Conservation (phyloP, 2,797 vertebrate genomes). For the Xiphorhynchus erythropygius region DNA sequence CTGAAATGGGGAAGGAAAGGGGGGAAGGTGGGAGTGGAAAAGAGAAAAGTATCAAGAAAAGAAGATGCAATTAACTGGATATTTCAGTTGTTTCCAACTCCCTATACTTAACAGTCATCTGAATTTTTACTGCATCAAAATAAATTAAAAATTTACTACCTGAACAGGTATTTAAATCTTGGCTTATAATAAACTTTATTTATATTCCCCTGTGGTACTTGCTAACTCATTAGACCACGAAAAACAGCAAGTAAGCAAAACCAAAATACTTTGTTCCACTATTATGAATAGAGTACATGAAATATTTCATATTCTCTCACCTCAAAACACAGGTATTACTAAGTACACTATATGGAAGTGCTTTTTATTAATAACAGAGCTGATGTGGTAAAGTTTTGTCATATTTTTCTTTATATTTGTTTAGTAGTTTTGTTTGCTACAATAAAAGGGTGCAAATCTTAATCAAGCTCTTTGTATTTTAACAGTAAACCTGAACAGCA, state of each 20-base stretch:
- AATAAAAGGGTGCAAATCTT: neutral
- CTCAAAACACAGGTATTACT: neutral
- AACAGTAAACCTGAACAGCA: neutral
- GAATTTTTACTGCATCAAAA: neutral
- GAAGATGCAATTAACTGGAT: neutral
- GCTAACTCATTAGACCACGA: neutral
- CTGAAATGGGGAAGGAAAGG: constrained; percentile 68
- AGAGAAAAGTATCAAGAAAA: neutral
- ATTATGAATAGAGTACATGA: neutral
- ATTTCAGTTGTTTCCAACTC: neutral
- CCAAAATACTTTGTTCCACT: neutral
- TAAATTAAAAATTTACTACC: neutral
- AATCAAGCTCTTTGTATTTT: neutral
- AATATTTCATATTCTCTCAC: neutral
- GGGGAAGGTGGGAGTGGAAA: fast-evolving
- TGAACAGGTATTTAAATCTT: neutral
- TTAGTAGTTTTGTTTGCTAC: neutral
- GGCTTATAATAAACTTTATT: neutral
- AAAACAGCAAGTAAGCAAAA: neutral
- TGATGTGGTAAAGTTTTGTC: neutral
- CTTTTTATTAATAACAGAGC: neutral
- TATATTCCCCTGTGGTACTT: neutral
- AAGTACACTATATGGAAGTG: neutral
- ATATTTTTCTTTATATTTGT: neutral
- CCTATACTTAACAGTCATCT: neutral